Conservation (phyloP, 2,797 vertebrate genomes). For the Gallinago stenura region DNA sequence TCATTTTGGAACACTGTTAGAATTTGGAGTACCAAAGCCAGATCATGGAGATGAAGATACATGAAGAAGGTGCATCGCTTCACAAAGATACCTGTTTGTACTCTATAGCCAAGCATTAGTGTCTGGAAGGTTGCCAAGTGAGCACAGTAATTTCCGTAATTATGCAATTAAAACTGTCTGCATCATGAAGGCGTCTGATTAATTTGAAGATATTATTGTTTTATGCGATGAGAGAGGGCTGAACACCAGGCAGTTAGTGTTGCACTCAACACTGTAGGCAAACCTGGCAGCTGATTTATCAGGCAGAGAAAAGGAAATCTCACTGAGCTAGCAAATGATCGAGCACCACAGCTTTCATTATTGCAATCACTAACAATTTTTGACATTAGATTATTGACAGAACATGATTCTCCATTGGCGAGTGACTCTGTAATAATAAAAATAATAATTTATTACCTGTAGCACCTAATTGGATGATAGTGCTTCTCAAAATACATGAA, state of each 20-base stretch:
- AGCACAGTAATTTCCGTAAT: constrained; percentile 15
- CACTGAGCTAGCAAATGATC: neutral
- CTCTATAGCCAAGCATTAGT: neutral
- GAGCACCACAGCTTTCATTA: neutral
- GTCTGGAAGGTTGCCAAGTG: neutral
- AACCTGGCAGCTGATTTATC: neutral
- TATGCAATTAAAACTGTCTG: constrained; percentile 18
- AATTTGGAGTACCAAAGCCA: neutral
- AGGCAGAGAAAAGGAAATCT: neutral
- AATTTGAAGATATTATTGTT: constrained; percentile 21
- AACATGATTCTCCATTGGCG: neutral
- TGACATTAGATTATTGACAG: neutral
- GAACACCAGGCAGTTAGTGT: neutral
- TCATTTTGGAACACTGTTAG: neutral
- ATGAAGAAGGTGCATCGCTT: neutral
- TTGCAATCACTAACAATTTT: neutral
- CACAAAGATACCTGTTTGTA: neutral
- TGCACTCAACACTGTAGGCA: neutral
- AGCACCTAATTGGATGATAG: neutral
- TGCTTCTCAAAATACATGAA: neutral
- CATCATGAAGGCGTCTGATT: constrained; percentile 13
- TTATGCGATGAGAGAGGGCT: neutral
- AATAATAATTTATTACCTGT: neutral
- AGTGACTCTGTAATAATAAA: neutral
- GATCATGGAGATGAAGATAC: neutral